Base-by-base conservation (phyloP, 2,888 invertebrate genomes). In the Magallana nippona region DNA sequence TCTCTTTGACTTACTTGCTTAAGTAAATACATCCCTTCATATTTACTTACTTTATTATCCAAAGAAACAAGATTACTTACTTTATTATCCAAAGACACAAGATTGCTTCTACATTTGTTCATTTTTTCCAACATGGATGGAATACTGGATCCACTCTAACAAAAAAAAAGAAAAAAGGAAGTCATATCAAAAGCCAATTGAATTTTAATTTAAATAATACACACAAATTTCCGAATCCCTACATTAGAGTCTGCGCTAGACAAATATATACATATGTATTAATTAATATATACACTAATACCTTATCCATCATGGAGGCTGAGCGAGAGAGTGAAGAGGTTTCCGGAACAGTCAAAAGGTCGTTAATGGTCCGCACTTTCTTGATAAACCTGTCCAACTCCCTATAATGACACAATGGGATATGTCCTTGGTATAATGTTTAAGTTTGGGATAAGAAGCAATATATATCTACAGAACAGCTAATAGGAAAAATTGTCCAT, bases 381-480 rank as follows among this genome's bases (percentile, higher is more conserved):
- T 87, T 85, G 78, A 90, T 85, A 82, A 90, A 92, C 63, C 85
- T 83, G 83, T 91, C 91, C 80, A 92, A 82, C 80, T 92, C 91
- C 57, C 92, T 92, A 85, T 1, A 83, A 85, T 85, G 79, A 56
- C 78, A 81, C 56, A 85, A 71, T 56, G 44, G 3, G 44, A 44
- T 44, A 44, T 8, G 44, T 44, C 44, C 5, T 44, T 44, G n/a
- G n/a, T n/a, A 44, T 27, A 44, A 44, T 44, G 44, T 8, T 44
- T 44, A 44, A 44, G 44, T 44, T 44, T 8, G 44, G 5, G 8
- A 44, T 44, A 44, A 44, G 44, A 44, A 44, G 8, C 44, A 44
- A 44, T 44, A 44, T 44, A 44, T 8, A 44, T 44, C 8, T 8
- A 44, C 5, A 44, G 44, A 44, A 44, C 44, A 44, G 44, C 5